These are phyloP conservation scores for Drosophila anceps DNA, from an alignment of 2,888 invertebrate genomes.

Conservation along the genomic window DNA sequence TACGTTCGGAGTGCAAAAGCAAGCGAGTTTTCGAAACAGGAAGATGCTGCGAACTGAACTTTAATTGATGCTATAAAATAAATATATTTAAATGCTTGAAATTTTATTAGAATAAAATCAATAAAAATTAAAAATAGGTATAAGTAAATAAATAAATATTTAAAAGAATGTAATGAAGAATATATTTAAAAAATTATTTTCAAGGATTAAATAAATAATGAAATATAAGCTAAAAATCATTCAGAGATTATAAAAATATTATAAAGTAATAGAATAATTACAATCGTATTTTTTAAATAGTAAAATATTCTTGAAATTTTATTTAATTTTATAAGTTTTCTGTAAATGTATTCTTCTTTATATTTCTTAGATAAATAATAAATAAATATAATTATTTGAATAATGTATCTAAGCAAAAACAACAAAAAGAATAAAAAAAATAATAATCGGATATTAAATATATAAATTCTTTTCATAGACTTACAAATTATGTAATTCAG, in stretches of 20 bases:
- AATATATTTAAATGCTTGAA: background rate
- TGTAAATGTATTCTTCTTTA: too few relatives aligned
- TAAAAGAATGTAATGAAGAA: background rate
- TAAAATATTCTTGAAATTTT: background rate
- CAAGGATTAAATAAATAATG: background rate
- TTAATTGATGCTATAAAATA: constrained; percentile 3
- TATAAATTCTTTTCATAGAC: too few relatives aligned
- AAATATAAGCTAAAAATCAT: background rate
- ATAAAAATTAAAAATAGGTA: background rate
- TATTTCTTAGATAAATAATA: too few relatives aligned
- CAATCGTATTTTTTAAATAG: background rate
- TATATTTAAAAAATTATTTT: background rate
- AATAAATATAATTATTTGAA: too few relatives aligned
- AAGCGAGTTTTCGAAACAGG: constrained; percentile 38
- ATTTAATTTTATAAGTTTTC: background rate
- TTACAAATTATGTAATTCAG: too few relatives aligned
- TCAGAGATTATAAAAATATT: background rate
- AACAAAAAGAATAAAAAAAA: too few relatives aligned
- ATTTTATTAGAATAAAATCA: background rate
- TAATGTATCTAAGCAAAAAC: too few relatives aligned
- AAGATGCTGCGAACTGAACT: constrained; percentile 16
- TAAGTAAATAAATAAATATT: background rate
- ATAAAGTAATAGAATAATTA: background rate
- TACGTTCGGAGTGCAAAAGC: background rate
- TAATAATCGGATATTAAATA: too few relatives aligned